Conservation (phyloP, 2,113 vertebrate species). For the Alethe castanea region DNA sequence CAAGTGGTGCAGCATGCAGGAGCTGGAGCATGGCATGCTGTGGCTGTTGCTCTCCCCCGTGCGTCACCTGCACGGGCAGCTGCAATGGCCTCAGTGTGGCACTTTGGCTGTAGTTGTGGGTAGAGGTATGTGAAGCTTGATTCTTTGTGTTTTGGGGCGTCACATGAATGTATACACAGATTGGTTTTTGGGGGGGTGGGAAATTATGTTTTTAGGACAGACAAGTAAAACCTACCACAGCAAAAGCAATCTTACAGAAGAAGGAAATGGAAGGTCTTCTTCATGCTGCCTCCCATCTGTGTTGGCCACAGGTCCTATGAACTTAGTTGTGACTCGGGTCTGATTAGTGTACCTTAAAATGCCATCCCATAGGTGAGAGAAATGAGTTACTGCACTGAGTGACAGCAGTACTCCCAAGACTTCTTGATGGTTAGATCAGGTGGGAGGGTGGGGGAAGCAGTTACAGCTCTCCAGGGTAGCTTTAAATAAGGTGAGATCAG, state of each 20-base stretch:
- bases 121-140: background rate
- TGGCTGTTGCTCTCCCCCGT: background rate
- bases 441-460: background rate
- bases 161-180: background rate
- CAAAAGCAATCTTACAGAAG: background rate
- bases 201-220: background rate
- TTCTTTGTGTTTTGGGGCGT: background rate
- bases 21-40: background rate
- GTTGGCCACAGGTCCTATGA: background rate
- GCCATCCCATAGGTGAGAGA: background rate
- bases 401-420: background rate
- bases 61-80: background rate
- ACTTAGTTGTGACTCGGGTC: background rate
- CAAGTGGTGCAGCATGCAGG: accelerated
- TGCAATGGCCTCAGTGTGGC: background rate
- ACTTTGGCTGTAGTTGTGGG: background rate
- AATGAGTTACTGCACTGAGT: background rate
- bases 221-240: background rate
- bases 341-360: background rate
- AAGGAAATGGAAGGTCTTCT: background rate
- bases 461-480: background rate
- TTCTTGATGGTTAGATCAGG: background rate
- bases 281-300: background rate
- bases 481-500: background rate
- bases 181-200: background rate